These are phyloP conservation scores for Saimiri boliviensis DNA, from an alignment of 2,113 vertebrate genomes.

Conservation along the genomic window DNA sequence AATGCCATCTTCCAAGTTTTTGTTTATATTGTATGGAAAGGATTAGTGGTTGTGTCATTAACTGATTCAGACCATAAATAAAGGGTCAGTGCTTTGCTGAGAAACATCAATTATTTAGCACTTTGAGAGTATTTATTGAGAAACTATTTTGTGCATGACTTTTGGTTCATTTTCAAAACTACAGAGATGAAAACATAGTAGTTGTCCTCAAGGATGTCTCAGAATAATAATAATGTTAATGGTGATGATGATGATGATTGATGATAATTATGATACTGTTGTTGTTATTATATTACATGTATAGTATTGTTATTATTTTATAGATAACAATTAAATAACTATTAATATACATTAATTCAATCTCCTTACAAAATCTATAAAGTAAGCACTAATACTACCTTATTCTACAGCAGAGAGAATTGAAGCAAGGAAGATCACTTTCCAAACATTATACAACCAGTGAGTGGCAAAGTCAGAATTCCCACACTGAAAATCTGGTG, in stretches of 20 bases:
- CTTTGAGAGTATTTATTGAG: neutral
- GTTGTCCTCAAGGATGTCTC: neutral
- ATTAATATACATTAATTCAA: neutral
- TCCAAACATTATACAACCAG: neutral
- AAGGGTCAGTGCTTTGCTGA: neutral
- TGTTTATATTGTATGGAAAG: neutral
- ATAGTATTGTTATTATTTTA: neutral
- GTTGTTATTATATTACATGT: neutral
- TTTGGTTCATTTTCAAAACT: neutral
- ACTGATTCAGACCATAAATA: neutral
- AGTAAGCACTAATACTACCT: neutral
- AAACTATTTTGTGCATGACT: neutral
- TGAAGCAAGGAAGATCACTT: neutral
- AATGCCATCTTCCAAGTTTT: neutral
- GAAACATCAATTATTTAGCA: neutral
- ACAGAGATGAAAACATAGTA: neutral
- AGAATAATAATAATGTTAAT: neutral
- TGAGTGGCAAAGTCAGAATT: neutral
- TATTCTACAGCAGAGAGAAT: neutral
- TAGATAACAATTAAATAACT: neutral
- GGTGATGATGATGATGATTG: neutral
- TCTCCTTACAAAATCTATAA: neutral
- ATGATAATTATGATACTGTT: neutral
- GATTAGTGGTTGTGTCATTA: neutral
- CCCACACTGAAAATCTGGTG: neutral